Base-by-base conservation (phyloP, 2,797 vertebrate genomes). In the Merluccius polli region DNA sequence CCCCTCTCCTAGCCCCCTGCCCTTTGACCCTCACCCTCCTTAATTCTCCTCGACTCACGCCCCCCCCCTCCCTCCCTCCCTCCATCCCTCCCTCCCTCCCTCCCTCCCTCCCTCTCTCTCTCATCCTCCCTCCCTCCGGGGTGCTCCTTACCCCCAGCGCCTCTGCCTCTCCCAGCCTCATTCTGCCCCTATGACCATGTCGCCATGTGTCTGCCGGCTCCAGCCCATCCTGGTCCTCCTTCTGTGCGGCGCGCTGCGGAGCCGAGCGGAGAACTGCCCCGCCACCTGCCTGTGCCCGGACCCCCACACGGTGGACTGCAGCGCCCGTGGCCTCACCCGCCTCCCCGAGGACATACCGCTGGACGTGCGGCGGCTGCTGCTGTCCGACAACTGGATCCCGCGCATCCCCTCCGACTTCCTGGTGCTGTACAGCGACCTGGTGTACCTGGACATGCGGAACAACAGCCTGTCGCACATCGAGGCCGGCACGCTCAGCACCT, bases 291-390 rank as follows among this genome's bases (percentile, higher is more conserved):
- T 94, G 87, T 99, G 98, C 91, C 93, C 94, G 79, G 97, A 97
- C 91, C 95, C 95, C 78, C 97, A 98, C 93, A 98, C 97, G 9
- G 96, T 99, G 90, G 96, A 99, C 90, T 99, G 98, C 93, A 95
- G 95, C 73, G 96, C 95, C 73, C 95, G 94, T 21, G 97, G 97
- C 77, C 95, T 99, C 79, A 96, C 95, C 70, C 94, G 93, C 78
- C 93, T 99, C 78, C 97, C 97, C 0, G 93, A 94, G 32, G 93
- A 95, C 11, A 98, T 98, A 81, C 97, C 98, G 0, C 69, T 99
- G 94, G 96, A 98, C 67, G 95, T 98, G 52, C 95, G 97, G 82
- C 95, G 98, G 88, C 95, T 99, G 75, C 92, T 99, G 29, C 93
- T 96, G 87, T 93, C 96, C 1, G 95, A 97, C 90, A 99, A 99